Conservation (phyloP, 1,140 invertebrate genomes). For the Caerostris extrusa region DNA sequence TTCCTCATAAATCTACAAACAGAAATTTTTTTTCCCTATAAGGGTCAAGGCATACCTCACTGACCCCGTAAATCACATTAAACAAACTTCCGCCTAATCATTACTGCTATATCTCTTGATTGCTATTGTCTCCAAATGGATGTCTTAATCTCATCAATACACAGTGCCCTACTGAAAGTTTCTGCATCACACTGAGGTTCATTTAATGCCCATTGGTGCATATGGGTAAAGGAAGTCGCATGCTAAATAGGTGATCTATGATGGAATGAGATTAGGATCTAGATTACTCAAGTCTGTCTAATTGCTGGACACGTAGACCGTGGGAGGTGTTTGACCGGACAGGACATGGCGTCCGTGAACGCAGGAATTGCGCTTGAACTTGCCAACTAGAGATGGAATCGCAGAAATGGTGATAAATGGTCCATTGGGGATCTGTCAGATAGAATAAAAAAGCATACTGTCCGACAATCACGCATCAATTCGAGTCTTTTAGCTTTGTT, state of each 20-base stretch:
- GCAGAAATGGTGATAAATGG: neutral
- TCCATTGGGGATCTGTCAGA: neutral
- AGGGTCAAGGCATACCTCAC: neutral
- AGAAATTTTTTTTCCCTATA: too few relatives aligned
- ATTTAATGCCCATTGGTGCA: neutral
- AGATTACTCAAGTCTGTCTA: neutral
- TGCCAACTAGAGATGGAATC: neutral
- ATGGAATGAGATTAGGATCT: neutral
- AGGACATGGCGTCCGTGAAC: neutral
- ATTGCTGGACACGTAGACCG: neutral
- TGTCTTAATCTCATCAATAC: neutral
- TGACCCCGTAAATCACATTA: neutral
- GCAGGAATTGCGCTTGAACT: constrained; percentile 17
- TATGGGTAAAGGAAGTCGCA: neutral
- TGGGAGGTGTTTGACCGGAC: constrained; percentile 18
- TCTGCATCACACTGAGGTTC: neutral
- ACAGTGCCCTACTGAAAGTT: neutral
- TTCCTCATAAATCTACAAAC: too few relatives aligned
- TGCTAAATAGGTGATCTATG: neutral
- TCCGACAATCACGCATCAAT: too few relatives aligned
- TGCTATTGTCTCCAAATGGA: neutral
- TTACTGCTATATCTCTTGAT: neutral
- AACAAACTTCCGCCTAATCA: neutral
- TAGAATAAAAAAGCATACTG: neutral
- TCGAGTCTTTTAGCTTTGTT: too few relatives aligned